Conservation (phyloP, 1,140 invertebrate species). For the Musca domestica region DNA sequence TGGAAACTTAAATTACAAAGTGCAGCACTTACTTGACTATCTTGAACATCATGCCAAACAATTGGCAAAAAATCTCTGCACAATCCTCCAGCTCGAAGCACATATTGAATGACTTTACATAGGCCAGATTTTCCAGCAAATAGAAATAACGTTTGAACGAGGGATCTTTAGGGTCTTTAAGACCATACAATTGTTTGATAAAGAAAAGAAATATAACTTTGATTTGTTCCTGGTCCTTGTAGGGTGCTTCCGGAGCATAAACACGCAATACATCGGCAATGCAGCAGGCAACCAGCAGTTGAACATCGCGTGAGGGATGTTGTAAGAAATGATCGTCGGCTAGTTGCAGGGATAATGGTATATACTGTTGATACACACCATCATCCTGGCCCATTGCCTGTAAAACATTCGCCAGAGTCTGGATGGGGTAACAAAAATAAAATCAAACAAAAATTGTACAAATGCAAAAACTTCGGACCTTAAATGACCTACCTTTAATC, state of each 20-base stretch:
- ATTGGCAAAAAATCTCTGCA: constrained; percentile 91
- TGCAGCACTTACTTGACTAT: constrained; percentile 92
- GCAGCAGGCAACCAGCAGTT: constrained; percentile 92
- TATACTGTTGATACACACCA: constrained; percentile 90
- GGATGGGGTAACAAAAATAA: no score
- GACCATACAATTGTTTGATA: constrained; percentile 88
- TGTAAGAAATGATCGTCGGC: constrained; percentile 90
- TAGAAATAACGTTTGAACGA: constrained; percentile 98
- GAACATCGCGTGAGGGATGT: constrained; percentile 89
- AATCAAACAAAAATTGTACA: no score
- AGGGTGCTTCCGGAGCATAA: constrained; percentile 98
- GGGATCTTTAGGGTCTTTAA: constrained; percentile 95
- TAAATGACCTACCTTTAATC: constrained; percentile 90
- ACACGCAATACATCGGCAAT: constrained; percentile 95
- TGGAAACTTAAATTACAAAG: no score
- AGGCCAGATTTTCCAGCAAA: constrained; percentile 90
- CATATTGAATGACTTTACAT: constrained; percentile 98
- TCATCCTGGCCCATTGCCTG: constrained; percentile 97
- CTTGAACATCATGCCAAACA: constrained; percentile 95
- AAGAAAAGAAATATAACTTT: constrained; percentile 93
- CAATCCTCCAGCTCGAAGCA: constrained; percentile 97
- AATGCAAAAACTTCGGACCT: no score
- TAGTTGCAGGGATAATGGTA: constrained; percentile 89
- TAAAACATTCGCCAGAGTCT: constrained; percentile 88
- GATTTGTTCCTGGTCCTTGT: constrained; percentile 91